phyloP scores from a whole-genome alignment of 2,888 invertebrate genomes.

The Spodoptera exigua region DNA sequence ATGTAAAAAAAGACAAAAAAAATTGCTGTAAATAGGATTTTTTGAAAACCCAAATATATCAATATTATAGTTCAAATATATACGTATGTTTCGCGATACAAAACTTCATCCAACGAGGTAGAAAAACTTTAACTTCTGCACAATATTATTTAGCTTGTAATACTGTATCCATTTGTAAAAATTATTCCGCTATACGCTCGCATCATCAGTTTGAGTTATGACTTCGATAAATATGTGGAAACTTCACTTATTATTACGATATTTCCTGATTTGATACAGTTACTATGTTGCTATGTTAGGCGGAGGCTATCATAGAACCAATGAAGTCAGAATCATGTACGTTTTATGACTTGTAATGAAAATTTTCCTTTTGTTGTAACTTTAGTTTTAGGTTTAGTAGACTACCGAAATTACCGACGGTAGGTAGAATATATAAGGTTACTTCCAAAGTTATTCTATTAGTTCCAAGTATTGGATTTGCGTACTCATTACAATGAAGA shows the following conservation, averaged over 20 bases:
- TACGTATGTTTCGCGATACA: too few relatives aligned
- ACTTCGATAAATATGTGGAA: constrained; percentile 49
- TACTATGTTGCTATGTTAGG: constrained; percentile 9
- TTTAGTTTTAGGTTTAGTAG: too few relatives aligned
- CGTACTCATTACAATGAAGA: too few relatives aligned
- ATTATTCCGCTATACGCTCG: constrained; percentile 50
- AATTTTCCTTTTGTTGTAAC: background rate
- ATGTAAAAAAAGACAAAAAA: too few relatives aligned
- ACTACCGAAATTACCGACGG: too few relatives aligned
- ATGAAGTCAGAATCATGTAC: background rate
- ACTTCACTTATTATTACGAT: constrained; percentile 26
- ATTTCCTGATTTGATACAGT: constrained; percentile 40
- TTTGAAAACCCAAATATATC: background rate
- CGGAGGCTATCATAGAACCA: constrained; percentile 6
- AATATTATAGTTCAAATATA: too few relatives aligned
- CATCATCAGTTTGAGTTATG: constrained; percentile 52
- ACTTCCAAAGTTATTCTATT: too few relatives aligned
- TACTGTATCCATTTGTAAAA: constrained; percentile 52
- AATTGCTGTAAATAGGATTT: too few relatives aligned
- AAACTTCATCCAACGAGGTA: too few relatives aligned
- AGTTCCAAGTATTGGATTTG: too few relatives aligned
- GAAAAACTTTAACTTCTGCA: constrained; percentile 21
- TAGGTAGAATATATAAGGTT: too few relatives aligned
- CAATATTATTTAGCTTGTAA: constrained; percentile 9
- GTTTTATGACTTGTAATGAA: background rate